These are phyloP conservation scores for Ophiodon elongatus DNA, from an alignment of 2,113 vertebrate genomes.

Conservation along the genomic window DNA sequence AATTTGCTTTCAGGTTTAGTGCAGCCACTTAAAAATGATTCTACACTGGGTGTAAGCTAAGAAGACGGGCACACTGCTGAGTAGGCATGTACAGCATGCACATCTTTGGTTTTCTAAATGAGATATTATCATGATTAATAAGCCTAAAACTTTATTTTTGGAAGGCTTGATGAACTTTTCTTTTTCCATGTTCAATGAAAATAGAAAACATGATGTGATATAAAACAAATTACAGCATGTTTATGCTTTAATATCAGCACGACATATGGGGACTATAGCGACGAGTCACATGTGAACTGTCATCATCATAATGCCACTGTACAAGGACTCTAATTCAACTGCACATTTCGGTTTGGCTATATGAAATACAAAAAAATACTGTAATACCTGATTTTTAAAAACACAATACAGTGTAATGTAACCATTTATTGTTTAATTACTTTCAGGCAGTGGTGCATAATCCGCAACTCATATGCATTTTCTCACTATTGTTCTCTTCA, in stretches of 20 bases:
- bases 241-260: neutral
- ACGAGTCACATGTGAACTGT: neutral
- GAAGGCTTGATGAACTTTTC: neutral
- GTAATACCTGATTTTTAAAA: neutral
- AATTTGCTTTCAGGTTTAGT: conserved; percentile 20
- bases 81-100: too few relatives aligned
- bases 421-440: neutral
- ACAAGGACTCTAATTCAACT: neutral
- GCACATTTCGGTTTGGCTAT: neutral
- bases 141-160: neutral
- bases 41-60: neutral
- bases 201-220: neutral
- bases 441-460: neutral
- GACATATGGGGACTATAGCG: neutral
- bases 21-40: neutral
- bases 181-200: neutral
- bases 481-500: neutral
- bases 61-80: neutral
- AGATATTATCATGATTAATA: neutral
- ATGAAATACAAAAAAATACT: neutral
- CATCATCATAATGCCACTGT: neutral
- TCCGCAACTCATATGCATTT: neutral
- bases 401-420: neutral
- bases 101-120: neutral
- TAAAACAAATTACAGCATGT: neutral